Percentiles rank a stretch among this genome's conserved stretches.
Conservation (phyloP, 2,113 vertebrate genomes). For the Chamaetylas fuelleborni region DNA sequence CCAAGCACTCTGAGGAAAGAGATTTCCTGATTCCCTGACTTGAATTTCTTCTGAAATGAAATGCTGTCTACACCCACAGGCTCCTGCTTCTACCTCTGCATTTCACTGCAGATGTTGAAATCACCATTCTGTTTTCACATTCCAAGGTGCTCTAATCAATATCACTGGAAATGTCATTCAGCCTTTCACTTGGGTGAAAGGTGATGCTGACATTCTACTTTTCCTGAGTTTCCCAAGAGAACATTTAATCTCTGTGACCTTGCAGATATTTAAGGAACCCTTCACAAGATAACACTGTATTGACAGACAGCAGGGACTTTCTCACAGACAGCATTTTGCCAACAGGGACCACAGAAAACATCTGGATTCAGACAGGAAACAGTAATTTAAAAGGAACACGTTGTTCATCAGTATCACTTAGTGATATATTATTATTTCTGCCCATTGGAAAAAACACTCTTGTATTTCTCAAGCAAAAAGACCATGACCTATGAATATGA, state of each 20-base stretch:
- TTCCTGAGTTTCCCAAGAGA: constrained; percentile 58
- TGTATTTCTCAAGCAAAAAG: background rate
- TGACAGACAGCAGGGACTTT: constrained; percentile 50
- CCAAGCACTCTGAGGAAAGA: background rate
- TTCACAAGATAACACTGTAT: constrained; percentile 39
- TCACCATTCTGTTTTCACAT: constrained; percentile 21
- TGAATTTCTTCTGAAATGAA: background rate
- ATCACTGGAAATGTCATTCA: constrained; percentile 70
- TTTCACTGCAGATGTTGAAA: constrained; percentile 35
- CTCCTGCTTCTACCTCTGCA: constrained; percentile 5
- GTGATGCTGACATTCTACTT: constrained; percentile 70
- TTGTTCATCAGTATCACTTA: background rate
- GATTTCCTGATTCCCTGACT: background rate
- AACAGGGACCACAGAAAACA: constrained; percentile 17
- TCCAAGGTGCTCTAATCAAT: constrained; percentile 41
- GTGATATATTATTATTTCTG: background rate
- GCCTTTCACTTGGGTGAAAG: constrained; percentile 50
- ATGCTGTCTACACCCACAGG: background rate
- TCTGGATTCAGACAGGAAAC: constrained; percentile 28
- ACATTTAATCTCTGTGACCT: constrained; percentile 68
- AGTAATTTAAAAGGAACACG: background rate
- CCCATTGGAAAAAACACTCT: background rate
- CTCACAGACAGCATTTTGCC: constrained; percentile 44
- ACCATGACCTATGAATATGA: background rate
- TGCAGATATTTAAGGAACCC: constrained; percentile 66